Evolutionary conservation across 2,797 vertebrate species (phyloP), one percentile per base, ranked within the genome.

Genomic region (Tachyglossus aculeatus): DNA sequence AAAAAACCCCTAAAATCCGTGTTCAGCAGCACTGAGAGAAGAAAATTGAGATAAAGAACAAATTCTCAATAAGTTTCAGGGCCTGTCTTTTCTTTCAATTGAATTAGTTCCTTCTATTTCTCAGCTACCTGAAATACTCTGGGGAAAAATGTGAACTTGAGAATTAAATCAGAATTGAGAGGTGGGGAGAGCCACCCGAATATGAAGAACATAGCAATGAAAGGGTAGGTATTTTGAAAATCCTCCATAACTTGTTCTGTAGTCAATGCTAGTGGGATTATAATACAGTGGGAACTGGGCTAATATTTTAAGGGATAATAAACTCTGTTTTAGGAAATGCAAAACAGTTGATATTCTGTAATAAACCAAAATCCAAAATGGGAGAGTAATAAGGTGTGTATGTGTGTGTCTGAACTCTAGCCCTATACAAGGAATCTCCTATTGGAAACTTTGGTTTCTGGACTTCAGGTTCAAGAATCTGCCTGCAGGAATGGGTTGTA

Each of bases 191-290:
- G n/a, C 38, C 38, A 41, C n/a, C n/a, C n/a, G n/a, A n/a, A n/a
- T n/a, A n/a, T n/a, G n/a, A n/a, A n/a, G n/a, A n/a, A n/a, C n/a
- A n/a, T n/a, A n/a, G n/a, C n/a, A n/a, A n/a, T n/a, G n/a, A n/a
- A n/a, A n/a, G n/a, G n/a, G n/a, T n/a, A n/a, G n/a, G n/a, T n/a
- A n/a, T n/a, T n/a, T n/a, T n/a, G n/a, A n/a, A n/a, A 69, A 59
- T 77, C 44, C 66, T 54, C 53, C 37, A 43, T 74, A 64, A 66
- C 48, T 77, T 57, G 32, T 60, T 27, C 76, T 78, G 75, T 74
- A 74, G 25, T 45, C 64, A 15, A 53, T 60, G 72, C 74, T 53
- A 69, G 63, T 55, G 14, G 56, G 40, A 60, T 61, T 56, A 74
- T 60, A 63, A 65, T 34, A 15, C 62, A 40, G 32, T 77, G 40